These are phyloP conservation scores for Melinopterus prodromus DNA, from an alignment of 2,888 invertebrate species.

Conservation along the genomic window DNA sequence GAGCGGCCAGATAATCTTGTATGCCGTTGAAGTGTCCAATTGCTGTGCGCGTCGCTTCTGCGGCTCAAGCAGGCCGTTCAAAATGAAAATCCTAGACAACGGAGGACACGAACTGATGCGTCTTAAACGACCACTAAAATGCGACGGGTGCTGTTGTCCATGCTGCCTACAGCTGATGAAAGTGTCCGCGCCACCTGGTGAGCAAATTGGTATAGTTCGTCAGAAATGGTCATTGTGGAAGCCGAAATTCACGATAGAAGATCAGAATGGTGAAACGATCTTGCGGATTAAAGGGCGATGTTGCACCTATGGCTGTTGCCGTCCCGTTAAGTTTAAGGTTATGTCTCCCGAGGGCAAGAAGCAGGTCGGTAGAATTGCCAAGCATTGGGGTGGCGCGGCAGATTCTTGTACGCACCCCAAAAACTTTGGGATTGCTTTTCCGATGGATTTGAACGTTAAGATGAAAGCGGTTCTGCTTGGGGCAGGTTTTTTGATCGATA, in stretches of 20 bases:
- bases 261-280: conserved; percentile 77
- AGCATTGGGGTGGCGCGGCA: conserved; percentile 86
- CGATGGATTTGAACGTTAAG: conserved; percentile 86
- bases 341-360: conserved; percentile 78
- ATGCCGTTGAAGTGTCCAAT: conserved; percentile 84
- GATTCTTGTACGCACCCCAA: conserved; percentile 69
- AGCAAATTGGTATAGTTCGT: conserved; percentile 73
- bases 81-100: conserved; percentile 87
- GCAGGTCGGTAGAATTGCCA: conserved; percentile 86
- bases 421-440: conserved; percentile 91
- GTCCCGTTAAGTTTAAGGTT: conserved; percentile 85
- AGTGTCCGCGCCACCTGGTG: conserved; percentile 77
- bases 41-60: conserved; percentile 86
- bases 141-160: conserved; percentile 85
- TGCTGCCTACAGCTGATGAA: conserved; percentile 86
- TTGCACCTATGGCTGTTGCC: conserved; percentile 81
- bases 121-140: conserved; percentile 81
- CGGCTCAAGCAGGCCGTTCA: conserved; percentile 83
- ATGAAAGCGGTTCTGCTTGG: conserved; percentile 84
- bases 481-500: conserved; percentile 75
- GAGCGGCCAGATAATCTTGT: conserved; percentile 81
- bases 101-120: conserved; percentile 86
- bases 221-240: conserved; percentile 81
- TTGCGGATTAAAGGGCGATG: conserved; percentile 83
- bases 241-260: conserved; percentile 77